phyloP scores from a whole-genome alignment of 2,113 vertebrate species.

The Paramormyrops kingsleyae region DNA sequence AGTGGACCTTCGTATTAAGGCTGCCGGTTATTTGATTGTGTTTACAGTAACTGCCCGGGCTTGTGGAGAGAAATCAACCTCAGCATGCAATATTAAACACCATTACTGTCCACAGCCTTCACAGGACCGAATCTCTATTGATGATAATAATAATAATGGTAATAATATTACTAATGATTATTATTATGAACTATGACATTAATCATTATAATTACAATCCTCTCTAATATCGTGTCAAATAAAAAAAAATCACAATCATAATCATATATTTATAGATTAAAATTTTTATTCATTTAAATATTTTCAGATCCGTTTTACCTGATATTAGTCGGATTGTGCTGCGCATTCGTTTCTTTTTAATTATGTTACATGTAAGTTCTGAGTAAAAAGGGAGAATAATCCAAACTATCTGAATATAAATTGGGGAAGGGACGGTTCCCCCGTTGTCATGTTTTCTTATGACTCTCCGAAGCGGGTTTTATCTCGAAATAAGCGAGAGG shows the following conservation, averaged over 20 bases:
- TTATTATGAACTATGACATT: neutral
- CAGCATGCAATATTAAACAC: neutral
- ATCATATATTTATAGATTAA: neutral
- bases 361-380: neutral
- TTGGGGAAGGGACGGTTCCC: neutral
- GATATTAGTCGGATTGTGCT: neutral
- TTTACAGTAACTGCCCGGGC: neutral
- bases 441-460: neutral
- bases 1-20: neutral
- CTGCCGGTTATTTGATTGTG: neutral
- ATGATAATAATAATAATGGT: neutral
- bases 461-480: neutral
- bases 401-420: neutral
- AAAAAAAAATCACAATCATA: neutral
- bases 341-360: neutral
- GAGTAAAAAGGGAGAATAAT: neutral
- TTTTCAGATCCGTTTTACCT: neutral
- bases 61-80: neutral
- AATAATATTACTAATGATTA: neutral
- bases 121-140: neutral
- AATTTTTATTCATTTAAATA: too few species aligned
- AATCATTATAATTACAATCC: neutral
- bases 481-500: neutral
- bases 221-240: neutral
- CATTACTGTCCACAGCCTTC: neutral